These are phyloP conservation scores for Ennomos quercinarius DNA, from an alignment of 2,888 invertebrate genomes.

Conservation along the genomic window DNA sequence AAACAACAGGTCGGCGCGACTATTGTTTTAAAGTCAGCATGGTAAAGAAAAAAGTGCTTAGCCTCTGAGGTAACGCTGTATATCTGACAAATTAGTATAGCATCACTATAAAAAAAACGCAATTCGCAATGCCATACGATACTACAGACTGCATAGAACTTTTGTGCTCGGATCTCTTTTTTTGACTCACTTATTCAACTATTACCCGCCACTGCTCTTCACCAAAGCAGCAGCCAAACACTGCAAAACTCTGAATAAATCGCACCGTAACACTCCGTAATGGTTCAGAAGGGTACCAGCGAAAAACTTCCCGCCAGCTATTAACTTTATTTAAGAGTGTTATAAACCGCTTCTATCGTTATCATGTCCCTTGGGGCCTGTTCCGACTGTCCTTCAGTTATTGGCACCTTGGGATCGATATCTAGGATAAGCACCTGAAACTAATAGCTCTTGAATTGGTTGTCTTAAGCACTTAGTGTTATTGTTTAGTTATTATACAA, in stretches of 20 bases:
- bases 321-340: conserved; percentile 83
- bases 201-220: conserved; percentile 14
- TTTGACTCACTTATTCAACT: background rate
- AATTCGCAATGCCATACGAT: too few relatives aligned
- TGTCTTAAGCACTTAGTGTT: background rate
- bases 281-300: conserved; percentile 75
- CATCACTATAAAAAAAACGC: too few relatives aligned
- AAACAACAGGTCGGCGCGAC: too few relatives aligned
- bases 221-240: conserved; percentile 49
- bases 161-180: background rate
- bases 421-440: conserved; percentile 40
- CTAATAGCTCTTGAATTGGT: conserved; percentile 21
- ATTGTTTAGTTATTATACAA: background rate
- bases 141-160: too few relatives aligned
- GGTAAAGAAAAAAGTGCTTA: too few relatives aligned
- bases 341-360: conserved; percentile 81
- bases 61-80: too few relatives aligned
- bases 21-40: too few relatives aligned
- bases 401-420: conserved; percentile 55
- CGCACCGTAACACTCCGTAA: conserved; percentile 77
- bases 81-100: too few relatives aligned
- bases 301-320: conserved; percentile 80
- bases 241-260: conserved; percentile 80
- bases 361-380: conserved; percentile 75
- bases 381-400: conserved; percentile 68